Evolutionary conservation across 2,888 invertebrate species (phyloP), one percentile per base, ranked within the genome.

Genomic region (Leptothorax acervorum): DNA sequence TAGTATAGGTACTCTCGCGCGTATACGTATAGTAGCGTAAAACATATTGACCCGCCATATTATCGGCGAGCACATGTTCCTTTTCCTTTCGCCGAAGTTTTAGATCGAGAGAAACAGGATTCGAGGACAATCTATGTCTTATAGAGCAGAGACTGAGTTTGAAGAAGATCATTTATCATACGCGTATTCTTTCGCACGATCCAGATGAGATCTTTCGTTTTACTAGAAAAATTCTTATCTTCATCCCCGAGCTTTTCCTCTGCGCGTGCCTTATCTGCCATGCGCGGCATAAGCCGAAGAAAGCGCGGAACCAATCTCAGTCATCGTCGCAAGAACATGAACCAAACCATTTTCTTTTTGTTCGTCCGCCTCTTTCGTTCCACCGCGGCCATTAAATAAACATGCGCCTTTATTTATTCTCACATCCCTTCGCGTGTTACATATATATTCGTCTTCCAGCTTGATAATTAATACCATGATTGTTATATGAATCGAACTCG

Each of bases 151-250:
- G 73, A 63, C 79, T 68, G n/a, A 62, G 62, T 53, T 62, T 28
- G 23, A 85, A 85, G 78, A 84, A 71, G 83, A 88, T 91, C 90
- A 92, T 92, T 91, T 91, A 92, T 92, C 92, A 92, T 87, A 87
- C 85, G 86, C 84, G 85, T 87, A 87, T 90, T 88, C 85, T 86
- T 78, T 78, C 74, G 83, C 85, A 86, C 87, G 86, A 89, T 63
- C 31, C 12, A 35, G 53, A 71, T 62, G 65, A 71, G 57, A 71
- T 81, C 81, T 57, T 85, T 42, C 68, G 57, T 86, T 81, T 68
- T 86, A 85, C 63, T 78, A 82, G 71, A 85, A 86, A 85, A 86
- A 82, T 86, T 76, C 85, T 78, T 90, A 90, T 90, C 89, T 88
- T 85, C 86, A 86, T 88, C 86, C 88, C 65, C 76, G 86, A 84